Evolutionary conservation across 2,888 invertebrate genomes (phyloP), one percentile per base, ranked within the genome.

Genomic region (Notodonta ziczac): DNA sequence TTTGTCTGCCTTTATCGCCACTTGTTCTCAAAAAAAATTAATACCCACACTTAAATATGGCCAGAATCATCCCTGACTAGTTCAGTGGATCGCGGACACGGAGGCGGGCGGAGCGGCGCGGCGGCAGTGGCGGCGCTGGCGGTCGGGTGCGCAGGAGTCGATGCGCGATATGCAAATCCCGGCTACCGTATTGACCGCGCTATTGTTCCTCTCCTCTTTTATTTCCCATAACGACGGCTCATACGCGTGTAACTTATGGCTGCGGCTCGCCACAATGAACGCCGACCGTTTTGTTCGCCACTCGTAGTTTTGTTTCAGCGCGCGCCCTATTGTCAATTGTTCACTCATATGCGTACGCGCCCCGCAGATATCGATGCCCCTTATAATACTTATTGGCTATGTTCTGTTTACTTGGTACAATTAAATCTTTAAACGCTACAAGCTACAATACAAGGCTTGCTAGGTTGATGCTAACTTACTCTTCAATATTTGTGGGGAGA

Each of bases 121-220:
- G 40, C 53, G 54, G 48, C 54, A 54, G 58, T 16, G 62, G 44
- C 32, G 39, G 59, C 35, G 58, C 57, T 35, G 55, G 60, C 55
- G 44, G 50, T 64, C 56, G 53, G 69, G 67, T 66, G 80, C 73
- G 82, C 77, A 70, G 75, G 73, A 80, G 73, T 69, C 81, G 89
- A 88, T 88, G 81, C 82, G 83, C 88, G 91, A 90, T 90, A 90
- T 90, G 91, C 89, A 82, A 90, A 90, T 90, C 67, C 57, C 72
- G 73, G 89, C 89, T 88, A 83, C 90, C 85, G 90, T 86, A 87
- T 86, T 84, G 87, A 82, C 86, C 85, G 84, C 81, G 83, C 88
- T 78, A 87, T 87, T 87, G 89, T 87, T 80, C 79, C 77, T 75
- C 73, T 74, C 69, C 70, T 70, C 67, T 81, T 74, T 74, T 77